Conservation (phyloP, 2,888 invertebrate species). For the Coremacera marginata region DNA sequence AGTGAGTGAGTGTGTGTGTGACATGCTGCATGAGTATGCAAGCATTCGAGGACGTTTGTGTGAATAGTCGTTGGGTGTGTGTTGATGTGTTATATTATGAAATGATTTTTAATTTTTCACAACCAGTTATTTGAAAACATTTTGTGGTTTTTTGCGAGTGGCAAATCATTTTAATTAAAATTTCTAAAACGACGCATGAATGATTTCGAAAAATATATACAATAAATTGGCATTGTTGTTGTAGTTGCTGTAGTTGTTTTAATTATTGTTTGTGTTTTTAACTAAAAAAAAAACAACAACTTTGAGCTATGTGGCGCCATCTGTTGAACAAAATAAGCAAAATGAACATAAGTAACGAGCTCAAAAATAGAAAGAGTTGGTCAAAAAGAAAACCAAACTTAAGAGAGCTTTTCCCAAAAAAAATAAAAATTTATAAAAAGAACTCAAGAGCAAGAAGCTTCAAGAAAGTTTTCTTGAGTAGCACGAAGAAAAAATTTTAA, state of each 20-base stretch:
- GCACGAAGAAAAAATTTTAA: conserved; percentile 28
- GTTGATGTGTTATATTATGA: conserved; percentile 38
- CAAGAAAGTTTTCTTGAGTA: conserved; percentile 58
- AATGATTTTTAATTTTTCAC: conserved; percentile 33
- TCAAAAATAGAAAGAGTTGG: too few species aligned
- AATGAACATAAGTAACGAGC: background rate
- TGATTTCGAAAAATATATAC: conserved; percentile 2
- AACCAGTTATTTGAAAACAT: conserved; percentile 45
- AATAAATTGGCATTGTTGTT: background rate
- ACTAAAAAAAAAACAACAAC: background rate
- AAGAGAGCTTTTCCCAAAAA: conserved; percentile 6
- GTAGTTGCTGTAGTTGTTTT: background rate
- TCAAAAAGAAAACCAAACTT: background rate
- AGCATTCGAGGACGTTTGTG: background rate
- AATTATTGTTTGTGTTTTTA: background rate
- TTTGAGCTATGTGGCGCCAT: conserved; percentile 52
- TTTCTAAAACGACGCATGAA: conserved; percentile 43
- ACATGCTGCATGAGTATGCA: background rate
- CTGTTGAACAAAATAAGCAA: conserved; percentile 43
- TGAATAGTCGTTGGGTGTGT: conserved; percentile 32
- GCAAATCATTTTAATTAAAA: conserved; percentile 60
- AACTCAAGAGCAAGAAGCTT: conserved; percentile 49
- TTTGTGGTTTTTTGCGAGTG: conserved; percentile 52
- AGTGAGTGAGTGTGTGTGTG: conserved; percentile 12
- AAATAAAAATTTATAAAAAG: conserved; percentile 24